Evolutionary conservation across 1,140 invertebrate species (phyloP).

Genomic region (Orussus abietinus): DNA sequence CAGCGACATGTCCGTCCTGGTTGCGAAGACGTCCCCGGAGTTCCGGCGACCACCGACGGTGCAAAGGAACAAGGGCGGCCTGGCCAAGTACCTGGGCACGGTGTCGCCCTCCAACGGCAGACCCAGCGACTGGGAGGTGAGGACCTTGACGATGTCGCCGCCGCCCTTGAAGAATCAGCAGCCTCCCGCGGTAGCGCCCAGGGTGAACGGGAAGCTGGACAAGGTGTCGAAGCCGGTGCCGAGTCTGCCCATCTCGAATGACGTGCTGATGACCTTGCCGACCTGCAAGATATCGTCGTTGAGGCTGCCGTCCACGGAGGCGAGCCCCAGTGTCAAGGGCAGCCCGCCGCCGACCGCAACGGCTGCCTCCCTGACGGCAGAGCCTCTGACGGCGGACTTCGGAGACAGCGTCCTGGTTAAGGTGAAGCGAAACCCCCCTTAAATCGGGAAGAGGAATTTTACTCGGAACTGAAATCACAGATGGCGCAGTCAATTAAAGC

Average conservation of each 20-base stretch:
- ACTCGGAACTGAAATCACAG: neutral
- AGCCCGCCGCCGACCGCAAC: slow-evolving; percentile 10
- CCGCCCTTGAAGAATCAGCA: slow-evolving; percentile 26
- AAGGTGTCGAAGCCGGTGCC: slow-evolving; percentile 35
- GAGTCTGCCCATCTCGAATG: slow-evolving; percentile 34
- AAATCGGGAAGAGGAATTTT: too few species aligned
- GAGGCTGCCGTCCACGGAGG: slow-evolving; percentile 34
- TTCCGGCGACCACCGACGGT: slow-evolving; percentile 47
- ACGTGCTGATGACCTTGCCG: slow-evolving; percentile 32
- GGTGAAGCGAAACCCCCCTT: too few species aligned
- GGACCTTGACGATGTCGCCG: slow-evolving; percentile 30
- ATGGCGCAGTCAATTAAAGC: too few species aligned
- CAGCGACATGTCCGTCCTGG: slow-evolving; percentile 43
- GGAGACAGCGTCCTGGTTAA: slow-evolving; percentile 20
- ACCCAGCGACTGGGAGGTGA: slow-evolving; percentile 36
- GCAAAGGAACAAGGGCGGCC: slow-evolving; percentile 43
- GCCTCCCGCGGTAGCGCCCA: slow-evolving; percentile 29
- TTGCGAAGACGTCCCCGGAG: slow-evolving; percentile 43
- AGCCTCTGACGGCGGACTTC: slow-evolving; percentile 20
- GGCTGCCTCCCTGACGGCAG: slow-evolving; percentile 3
- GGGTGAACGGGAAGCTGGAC: slow-evolving; percentile 36
- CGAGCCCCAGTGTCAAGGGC: slow-evolving; percentile 22
- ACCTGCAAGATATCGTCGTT: slow-evolving; percentile 39
- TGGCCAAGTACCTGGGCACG: slow-evolving; percentile 42
- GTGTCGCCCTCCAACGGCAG: slow-evolving; percentile 24